phyloP scores from a whole-genome alignment of 2,888 invertebrate genomes.

The Ypsolopha scabrella region DNA sequence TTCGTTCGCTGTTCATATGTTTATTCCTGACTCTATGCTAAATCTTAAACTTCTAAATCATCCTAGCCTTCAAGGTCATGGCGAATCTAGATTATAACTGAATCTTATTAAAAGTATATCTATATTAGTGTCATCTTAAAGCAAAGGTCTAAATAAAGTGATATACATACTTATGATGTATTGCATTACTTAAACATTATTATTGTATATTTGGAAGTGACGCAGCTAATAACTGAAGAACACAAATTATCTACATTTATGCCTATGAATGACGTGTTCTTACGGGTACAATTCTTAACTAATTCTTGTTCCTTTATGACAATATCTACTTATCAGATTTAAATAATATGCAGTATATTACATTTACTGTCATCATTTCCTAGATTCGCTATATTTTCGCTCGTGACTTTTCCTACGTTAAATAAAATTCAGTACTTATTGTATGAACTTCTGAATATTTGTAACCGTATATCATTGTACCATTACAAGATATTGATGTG shows the following conservation, averaged over 20 bases:
- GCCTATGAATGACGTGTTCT: no score
- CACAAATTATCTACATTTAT: no score
- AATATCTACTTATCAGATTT: conserved; percentile 18
- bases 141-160: not conserved
- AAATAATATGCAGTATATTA: conserved; percentile 18
- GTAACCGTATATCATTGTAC: conserved; percentile 52
- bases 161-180: conserved; percentile 4
- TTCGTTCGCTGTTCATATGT: no score
- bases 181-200: not conserved
- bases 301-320: conserved; percentile 58
- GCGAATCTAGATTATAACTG: not conserved
- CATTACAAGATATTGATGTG: conserved; percentile 62
- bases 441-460: conserved; percentile 43
- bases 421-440: conserved; percentile 10
- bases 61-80: not conserved
- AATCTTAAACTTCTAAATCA: not conserved
- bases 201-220: no score
- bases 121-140: not conserved
- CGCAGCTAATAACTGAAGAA: no score
- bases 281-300: conserved; percentile 20
- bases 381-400: not conserved
- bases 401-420: not conserved
- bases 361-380: conserved; percentile 9
- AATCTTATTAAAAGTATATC: not conserved
- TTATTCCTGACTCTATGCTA: not conserved